Evolutionary conservation across 2,888 invertebrate species (phyloP).

Genomic region (Xestoiulus laeticollis): DNA sequence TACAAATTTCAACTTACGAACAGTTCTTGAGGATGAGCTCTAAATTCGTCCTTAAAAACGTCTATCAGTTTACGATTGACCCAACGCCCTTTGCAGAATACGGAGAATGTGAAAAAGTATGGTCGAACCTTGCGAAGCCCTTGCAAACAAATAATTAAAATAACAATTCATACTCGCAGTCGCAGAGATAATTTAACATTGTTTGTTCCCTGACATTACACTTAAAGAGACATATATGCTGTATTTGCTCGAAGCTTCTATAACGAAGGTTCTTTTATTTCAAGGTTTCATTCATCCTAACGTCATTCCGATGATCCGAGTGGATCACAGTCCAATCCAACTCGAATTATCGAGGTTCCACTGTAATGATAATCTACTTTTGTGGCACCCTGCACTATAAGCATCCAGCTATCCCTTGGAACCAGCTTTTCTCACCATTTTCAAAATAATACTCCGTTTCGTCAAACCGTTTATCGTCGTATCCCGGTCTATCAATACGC

Average conservation of each 20-base stretch:
- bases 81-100: slow-evolving; percentile 96
- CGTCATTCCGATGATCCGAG: too few species aligned
- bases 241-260: too few species aligned
- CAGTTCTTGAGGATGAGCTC: slow-evolving; percentile 92
- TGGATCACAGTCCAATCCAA: too few species aligned
- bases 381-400: background rate
- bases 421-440: slow-evolving; percentile 76
- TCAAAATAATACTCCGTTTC: slow-evolving; percentile 95
- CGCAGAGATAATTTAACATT: too few species aligned
- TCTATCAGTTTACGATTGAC: slow-evolving; percentile 92
- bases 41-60: slow-evolving; percentile 91
- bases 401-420: slow-evolving; percentile 30
- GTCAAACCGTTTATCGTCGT: slow-evolving; percentile 91
- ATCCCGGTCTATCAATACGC: slow-evolving; percentile 75
- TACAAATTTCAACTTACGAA: slow-evolving; percentile 68
- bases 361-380: too few species aligned
- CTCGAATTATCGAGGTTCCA: too few species aligned
- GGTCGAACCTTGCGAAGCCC: slow-evolving; percentile 96
- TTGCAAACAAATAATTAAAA: slow-evolving; percentile 61
- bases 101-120: slow-evolving; percentile 95
- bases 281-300: too few species aligned
- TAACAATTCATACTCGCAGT: too few species aligned
- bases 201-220: too few species aligned
- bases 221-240: too few species aligned
- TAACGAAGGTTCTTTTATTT: too few species aligned